Evolutionary conservation across 2,113 vertebrate genomes (phyloP), one percentile per base, ranked within the genome.

Genomic region (Hoplias malabaricus): DNA sequence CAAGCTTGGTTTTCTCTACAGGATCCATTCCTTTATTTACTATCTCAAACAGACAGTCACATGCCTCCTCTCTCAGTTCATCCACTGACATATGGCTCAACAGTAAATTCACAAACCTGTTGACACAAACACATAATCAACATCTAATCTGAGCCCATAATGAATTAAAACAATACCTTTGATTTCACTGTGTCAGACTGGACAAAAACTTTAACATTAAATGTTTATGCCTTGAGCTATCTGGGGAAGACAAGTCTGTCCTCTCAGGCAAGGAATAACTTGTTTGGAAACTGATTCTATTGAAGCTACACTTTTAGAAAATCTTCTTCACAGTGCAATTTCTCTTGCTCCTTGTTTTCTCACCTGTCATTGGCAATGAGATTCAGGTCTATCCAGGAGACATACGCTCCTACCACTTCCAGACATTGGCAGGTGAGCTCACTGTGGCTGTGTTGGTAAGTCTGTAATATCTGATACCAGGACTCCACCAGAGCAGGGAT

Each of bases 21-120:
- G 98, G 98, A 84, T 99, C 98, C 98, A 99, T 99, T 71, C 98
- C 98, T 84, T 99, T 99, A 92, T 98, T 98, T 88, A 99, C 86
- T 66, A 99, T 98, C 90, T 99, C 98, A 90, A 95, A 98, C 86
- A 99, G 93, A 89, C 98, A 99, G 86, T 99, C 98, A 65, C 98
- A 99, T 34, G 98, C 98, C 92, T 98, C 97, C 89, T 99, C 98
- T 23, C 97, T 86, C 7, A 99, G 94, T 87, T 98, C 96, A 89
- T 97, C 95, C 91, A 99, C 91, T 4, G 96, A 98, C 98, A 99
- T 98, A 75, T 99, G 98, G 86, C 95, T 93, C 88, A 99, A 95
- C 90, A 99, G 92, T 90, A 99, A 91, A 90, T 96, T 96, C 87
- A 99, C 96, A 85, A 99, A 99, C 87, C 98, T 99, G 87, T 36